These are phyloP conservation scores for Cacatua alba DNA, from an alignment of 2,113 vertebrate genomes.

Conservation along the genomic window DNA sequence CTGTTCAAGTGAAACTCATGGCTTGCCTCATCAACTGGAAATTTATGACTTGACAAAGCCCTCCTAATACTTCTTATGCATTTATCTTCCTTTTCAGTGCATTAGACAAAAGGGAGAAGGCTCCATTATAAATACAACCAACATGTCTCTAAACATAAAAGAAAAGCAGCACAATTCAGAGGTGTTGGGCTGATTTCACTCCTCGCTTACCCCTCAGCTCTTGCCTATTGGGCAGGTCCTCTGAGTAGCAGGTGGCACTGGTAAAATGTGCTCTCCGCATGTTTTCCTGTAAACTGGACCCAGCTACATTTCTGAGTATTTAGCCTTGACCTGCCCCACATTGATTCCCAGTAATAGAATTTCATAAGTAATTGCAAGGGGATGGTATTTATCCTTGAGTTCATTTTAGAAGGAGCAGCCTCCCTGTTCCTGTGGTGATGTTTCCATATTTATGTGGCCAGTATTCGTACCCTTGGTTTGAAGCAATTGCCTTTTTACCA, in stretches of 20 bases:
- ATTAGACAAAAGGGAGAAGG: neutral
- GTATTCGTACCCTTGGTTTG: neutral
- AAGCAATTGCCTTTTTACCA: neutral
- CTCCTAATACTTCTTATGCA: neutral
- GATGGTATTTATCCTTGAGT: conserved; percentile 33
- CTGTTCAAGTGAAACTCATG: neutral
- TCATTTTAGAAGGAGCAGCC: neutral
- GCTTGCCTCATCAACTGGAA: neutral
- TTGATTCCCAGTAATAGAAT: neutral
- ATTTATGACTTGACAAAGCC: neutral
- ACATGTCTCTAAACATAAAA: neutral
- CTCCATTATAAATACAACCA: neutral
- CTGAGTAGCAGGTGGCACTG: neutral
- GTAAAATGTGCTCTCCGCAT: neutral
- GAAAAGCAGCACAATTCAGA: neutral
- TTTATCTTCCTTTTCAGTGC: neutral
- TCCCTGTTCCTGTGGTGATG: neutral
- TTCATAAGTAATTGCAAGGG: neutral
- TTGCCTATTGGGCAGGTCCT: neutral
- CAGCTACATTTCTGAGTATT: neutral
- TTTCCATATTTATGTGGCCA: neutral
- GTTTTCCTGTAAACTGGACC: neutral
- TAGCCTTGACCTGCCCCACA: neutral
- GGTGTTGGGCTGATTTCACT: neutral
- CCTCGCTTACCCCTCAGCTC: neutral